Percentiles rank a stretch among this genome's conserved stretches.
Conservation (phyloP, 2,888 invertebrate species). For the Tridacna gigas region DNA sequence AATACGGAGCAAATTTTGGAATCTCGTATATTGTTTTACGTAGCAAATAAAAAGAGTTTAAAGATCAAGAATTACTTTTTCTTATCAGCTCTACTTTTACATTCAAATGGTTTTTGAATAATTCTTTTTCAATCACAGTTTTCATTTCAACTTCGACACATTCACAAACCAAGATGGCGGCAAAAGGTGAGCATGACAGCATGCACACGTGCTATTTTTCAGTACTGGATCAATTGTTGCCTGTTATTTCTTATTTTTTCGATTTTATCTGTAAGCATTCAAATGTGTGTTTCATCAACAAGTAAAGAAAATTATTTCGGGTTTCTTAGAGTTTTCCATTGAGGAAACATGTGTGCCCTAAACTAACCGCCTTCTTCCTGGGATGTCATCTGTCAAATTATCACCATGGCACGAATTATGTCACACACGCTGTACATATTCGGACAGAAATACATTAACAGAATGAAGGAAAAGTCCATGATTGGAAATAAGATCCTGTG, state of each 20-base stretch:
- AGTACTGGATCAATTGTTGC: not conserved
- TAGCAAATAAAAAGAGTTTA: too few relatives aligned
- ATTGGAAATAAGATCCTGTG: too few relatives aligned
- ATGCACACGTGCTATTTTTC: slow-evolving; percentile 61
- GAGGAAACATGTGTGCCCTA: slow-evolving; percentile 25
- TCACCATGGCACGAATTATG: too few relatives aligned
- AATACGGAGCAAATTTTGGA: not conserved
- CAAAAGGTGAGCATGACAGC: slow-evolving; percentile 74
- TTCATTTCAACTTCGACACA: slow-evolving; percentile 4
- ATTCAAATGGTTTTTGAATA: not conserved
- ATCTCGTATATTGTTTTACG: too few relatives aligned
- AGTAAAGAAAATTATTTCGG: not conserved
- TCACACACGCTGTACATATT: too few relatives aligned
- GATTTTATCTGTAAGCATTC: not conserved
- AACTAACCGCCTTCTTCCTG: slow-evolving; percentile 1
- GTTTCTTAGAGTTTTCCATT: not conserved
- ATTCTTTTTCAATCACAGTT: too few relatives aligned
- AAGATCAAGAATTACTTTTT: too few relatives aligned
- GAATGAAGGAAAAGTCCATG: too few relatives aligned
- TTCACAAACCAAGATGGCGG: slow-evolving; percentile 72
- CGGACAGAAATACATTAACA: too few relatives aligned
- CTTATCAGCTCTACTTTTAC: too few relatives aligned
- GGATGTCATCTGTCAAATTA: not conserved
- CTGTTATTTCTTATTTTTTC: not conserved
- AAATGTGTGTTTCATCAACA: not conserved